Conservation (phyloP, 2,888 invertebrate genomes). For the Caenorhabditis sp. region DNA sequence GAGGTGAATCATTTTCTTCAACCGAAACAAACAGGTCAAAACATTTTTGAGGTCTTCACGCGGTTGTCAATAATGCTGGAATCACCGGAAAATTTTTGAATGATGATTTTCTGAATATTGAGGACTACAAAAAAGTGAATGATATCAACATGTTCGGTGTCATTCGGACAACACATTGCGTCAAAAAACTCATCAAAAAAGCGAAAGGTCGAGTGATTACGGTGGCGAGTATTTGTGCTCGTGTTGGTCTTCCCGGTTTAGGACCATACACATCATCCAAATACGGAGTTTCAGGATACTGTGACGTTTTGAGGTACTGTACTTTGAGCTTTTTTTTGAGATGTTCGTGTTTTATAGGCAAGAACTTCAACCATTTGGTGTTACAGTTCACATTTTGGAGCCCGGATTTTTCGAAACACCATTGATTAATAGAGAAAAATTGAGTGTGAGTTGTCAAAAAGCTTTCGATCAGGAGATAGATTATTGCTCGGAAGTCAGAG, state of each 20-base stretch:
- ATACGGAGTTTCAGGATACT: slow-evolving; percentile 63
- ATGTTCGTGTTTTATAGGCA: slow-evolving; percentile 43
- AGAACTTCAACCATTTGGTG: slow-evolving; percentile 62
- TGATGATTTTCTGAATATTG: slow-evolving; percentile 69
- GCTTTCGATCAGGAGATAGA: no score
- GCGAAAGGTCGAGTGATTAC: slow-evolving; percentile 72
- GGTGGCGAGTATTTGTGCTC: slow-evolving; percentile 71
- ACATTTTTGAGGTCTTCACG: slow-evolving; percentile 57
- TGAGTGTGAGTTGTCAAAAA: slow-evolving; percentile 19
- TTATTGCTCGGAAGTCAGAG: no score
- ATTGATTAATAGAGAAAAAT: slow-evolving; percentile 37
- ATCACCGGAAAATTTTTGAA: slow-evolving; percentile 62
- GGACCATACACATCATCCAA: slow-evolving; percentile 68
- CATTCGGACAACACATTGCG: slow-evolving; percentile 63
- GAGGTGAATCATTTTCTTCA: slow-evolving; percentile 26
- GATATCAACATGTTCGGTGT: slow-evolving; percentile 71
- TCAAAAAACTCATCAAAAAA: slow-evolving; percentile 61
- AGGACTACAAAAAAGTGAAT: slow-evolving; percentile 67
- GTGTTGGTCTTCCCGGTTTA: slow-evolving; percentile 65
- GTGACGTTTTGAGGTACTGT: slow-evolving; percentile 60
- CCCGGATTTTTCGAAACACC: slow-evolving; percentile 68
- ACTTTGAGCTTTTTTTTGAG: background rate
- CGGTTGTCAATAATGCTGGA: slow-evolving; percentile 69
- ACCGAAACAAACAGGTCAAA: background rate
- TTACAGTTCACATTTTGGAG: slow-evolving; percentile 63